Conservation (phyloP, 2,113 vertebrate genomes). For the Gymnarchus niloticus region DNA sequence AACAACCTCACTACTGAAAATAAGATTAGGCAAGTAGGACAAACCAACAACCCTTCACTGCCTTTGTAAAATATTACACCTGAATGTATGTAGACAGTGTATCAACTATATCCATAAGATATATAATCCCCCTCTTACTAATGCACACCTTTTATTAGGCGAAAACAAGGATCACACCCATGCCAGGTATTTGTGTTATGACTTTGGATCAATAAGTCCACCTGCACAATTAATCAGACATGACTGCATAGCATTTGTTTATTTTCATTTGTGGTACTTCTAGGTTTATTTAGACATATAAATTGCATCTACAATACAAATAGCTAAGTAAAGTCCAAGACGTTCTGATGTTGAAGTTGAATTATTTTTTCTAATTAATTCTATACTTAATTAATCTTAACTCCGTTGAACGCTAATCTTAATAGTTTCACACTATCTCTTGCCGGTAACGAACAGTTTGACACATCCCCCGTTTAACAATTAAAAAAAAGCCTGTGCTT, state of each 20-base stretch:
- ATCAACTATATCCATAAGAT: not conserved
- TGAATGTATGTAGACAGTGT: not conserved
- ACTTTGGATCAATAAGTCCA: not conserved
- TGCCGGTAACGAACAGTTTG: not conserved
- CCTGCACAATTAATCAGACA: not conserved
- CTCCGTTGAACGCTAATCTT: not conserved
- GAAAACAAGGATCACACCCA: too few relatives aligned
- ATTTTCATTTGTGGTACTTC: not conserved
- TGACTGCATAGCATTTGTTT: not conserved
- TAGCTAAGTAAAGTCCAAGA: not conserved
- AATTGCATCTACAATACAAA: not conserved
- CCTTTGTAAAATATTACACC: not conserved
- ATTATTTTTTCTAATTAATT: not conserved
- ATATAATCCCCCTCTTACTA: not conserved
- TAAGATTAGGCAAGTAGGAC: slow-evolving; percentile 20
- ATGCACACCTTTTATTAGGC: too few relatives aligned
- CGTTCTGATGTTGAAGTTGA: not conserved
- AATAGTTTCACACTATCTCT: not conserved
- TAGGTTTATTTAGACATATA: not conserved
- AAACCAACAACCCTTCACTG: not conserved
- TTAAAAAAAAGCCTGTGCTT: too few relatives aligned
- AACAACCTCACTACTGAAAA: slow-evolving; percentile 10
- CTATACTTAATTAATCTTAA: not conserved
- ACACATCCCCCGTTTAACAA: not conserved
- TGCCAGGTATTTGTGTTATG: not conserved